A percentile compares a stretch with the other conserved stretches of the same genome.
Conservation (phyloP, 1,140 invertebrate species). For the Venustaconcha ellipsiformis region DNA sequence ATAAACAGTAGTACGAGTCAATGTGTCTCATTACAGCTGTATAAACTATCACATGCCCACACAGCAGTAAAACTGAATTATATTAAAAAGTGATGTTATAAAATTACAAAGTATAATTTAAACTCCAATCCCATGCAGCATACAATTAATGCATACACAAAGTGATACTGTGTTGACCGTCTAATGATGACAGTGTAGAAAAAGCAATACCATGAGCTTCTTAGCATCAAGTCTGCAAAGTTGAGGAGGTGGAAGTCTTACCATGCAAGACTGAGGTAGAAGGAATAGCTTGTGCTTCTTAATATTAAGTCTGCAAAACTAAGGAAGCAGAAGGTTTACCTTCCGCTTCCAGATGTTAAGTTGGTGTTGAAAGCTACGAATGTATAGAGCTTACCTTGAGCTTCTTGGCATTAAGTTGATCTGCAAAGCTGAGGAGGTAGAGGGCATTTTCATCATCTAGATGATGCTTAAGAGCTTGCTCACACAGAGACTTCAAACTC, state of each 20-base stretch:
- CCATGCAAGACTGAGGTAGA: constrained; percentile 70
- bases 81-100: neutral
- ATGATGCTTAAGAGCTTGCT: constrained; percentile 73
- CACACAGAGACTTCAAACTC: constrained; percentile 74
- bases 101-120: neutral
- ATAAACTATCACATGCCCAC: no score
- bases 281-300: constrained; percentile 73
- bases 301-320: constrained; percentile 78
- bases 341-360: constrained; percentile 75
- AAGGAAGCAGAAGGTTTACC: constrained; percentile 76
- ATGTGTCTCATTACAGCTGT: neutral
- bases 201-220: constrained; percentile 71
- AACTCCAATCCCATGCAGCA: neutral
- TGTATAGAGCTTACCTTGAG: constrained; percentile 71
- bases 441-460: constrained; percentile 77
- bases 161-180: constrained; percentile 75
- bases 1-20: constrained; percentile 38
- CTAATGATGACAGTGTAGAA: constrained; percentile 71
- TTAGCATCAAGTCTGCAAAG: constrained; percentile 77
- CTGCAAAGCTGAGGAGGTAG: constrained; percentile 77
- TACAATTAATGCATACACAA: constrained; percentile 68
- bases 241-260: constrained; percentile 54
- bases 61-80: no score
- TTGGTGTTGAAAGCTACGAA: constrained; percentile 73
- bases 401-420: constrained; percentile 76